Base-by-base conservation (phyloP, 2,113 vertebrate genomes). In the Datnioides undecimradiatus region DNA sequence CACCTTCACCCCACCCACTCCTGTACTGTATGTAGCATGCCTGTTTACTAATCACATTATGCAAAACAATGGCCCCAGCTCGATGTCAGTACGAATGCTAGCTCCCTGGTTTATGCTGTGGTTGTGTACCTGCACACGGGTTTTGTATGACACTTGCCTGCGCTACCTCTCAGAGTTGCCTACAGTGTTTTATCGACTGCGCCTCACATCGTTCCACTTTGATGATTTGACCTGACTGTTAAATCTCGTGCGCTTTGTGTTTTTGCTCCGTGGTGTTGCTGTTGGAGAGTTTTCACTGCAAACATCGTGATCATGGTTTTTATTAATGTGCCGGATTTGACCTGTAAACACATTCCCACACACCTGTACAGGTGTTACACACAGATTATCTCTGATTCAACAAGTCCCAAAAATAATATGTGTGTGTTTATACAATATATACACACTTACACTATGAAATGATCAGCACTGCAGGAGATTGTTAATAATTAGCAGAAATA, bases 21-120 rank as follows among this genome's bases (percentile, higher is more conserved):
- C 69, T 70, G 74, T 51, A 65, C 69, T 73, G 78, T 85, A 85
- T 86, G 89, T 92, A 92, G 91, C 90, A 90, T 92, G 90, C 80
- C 82, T 86, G 80, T 88, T 78, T 75, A 90, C 63, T 86, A 77
- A 76, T 59, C 76, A 83, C 74, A 78, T 90, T 87, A 88, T 91
- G 90, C 86, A 91, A 88, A 40, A 60, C 38, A 34, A 59, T 46
- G 68, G 34, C 40, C 31, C 38, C 46, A 10, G 76, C 70, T 72
- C 8, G 9, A 60, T 54, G 65, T 87, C 51, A 1, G 62, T 67
- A 52, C 2, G 34, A 76, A 81, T 65, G 79, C 73, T 79, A 41
- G 78, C 82, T 83, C 23, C 5, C 67, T 69, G n/a, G 40, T 52
- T 76, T 40, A 9, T 19, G 74, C 82, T 68, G 3, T 48, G 27